These are phyloP conservation scores for Eumaeus atala DNA, from an alignment of 1,140 invertebrate genomes.

Conservation along the genomic window DNA sequence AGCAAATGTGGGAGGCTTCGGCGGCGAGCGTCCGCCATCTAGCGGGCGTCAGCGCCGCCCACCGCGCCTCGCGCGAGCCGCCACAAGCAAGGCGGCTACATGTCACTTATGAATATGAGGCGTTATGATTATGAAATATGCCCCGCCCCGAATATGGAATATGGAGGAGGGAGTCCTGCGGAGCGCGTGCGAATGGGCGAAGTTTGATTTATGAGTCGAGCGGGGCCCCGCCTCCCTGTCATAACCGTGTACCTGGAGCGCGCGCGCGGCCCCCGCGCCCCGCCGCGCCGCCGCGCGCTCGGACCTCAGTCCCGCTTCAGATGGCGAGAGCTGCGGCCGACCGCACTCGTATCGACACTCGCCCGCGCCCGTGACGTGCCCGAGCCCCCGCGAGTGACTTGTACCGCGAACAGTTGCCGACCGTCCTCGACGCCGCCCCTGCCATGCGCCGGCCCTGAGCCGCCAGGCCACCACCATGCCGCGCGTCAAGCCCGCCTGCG, in stretches of 20 bases:
- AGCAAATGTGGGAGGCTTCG: slow-evolving; percentile 67
- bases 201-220: slow-evolving; percentile 74
- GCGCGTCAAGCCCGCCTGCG: slow-evolving; percentile 69
- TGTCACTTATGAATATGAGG: slow-evolving; percentile 73
- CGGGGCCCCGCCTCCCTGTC: slow-evolving; percentile 70
- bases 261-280: slow-evolving; percentile 54
- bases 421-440: slow-evolving; percentile 32
- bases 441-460: slow-evolving; percentile 53
- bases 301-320: slow-evolving; percentile 66
- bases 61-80: slow-evolving; percentile 29
- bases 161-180: slow-evolving; percentile 58
- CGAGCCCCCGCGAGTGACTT: slow-evolving; percentile 41
- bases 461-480: slow-evolving; percentile 56
- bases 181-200: slow-evolving; percentile 70
- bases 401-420: slow-evolving; percentile 20
- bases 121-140: slow-evolving; percentile 76
- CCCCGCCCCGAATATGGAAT: slow-evolving; percentile 74
- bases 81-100: slow-evolving; percentile 40
- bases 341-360: slow-evolving; percentile 38
- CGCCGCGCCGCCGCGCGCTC: slow-evolving; percentile 54
- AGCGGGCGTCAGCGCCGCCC: slow-evolving; percentile 63
- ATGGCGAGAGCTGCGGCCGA: slow-evolving; percentile 59
- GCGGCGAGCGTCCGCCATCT: slow-evolving; percentile 63
- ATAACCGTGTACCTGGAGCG: slow-evolving; percentile 69
- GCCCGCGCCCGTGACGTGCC: slow-evolving; percentile 36